Percentiles rank a stretch among this genome's conserved stretches.
Evolutionary conservation across 2,888 invertebrate genomes (phyloP).

Genomic region (Myathropa florea): DNA sequence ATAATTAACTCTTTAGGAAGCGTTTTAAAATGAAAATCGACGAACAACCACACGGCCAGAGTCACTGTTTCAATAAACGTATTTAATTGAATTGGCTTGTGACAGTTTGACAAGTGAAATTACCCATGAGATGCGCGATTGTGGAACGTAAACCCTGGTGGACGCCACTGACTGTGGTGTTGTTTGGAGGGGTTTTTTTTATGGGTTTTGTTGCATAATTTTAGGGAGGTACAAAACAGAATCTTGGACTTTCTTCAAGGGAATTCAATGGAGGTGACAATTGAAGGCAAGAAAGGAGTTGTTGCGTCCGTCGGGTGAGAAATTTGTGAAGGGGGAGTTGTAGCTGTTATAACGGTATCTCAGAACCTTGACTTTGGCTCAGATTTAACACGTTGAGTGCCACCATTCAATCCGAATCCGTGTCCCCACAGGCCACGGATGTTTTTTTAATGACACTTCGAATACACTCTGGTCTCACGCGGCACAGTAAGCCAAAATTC

Average conservation of each 20-base stretch:
- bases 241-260: not conserved
- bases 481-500: too few relatives aligned
- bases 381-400: too few relatives aligned
- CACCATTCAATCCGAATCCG: too few relatives aligned
- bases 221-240: not conserved
- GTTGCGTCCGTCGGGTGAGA: too few relatives aligned
- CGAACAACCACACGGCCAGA: not conserved
- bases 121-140: slow-evolving; percentile 44
- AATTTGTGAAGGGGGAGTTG: too few relatives aligned
- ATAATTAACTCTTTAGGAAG: slow-evolving; percentile 56
- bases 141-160: not conserved
- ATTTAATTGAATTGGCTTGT: slow-evolving; percentile 61
- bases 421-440: too few relatives aligned
- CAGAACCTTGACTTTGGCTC: too few relatives aligned
- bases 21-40: slow-evolving; percentile 25
- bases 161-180: not conserved
- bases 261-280: not conserved
- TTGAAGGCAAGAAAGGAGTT: too few relatives aligned
- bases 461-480: too few relatives aligned
- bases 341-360: too few relatives aligned
- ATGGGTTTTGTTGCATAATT: not conserved
- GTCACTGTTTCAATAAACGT: slow-evolving; percentile 33
- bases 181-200: not conserved
- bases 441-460: too few relatives aligned
- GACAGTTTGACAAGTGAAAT: slow-evolving; percentile 63